Base-by-base conservation (phyloP, 2,797 vertebrate genomes). In the Rhinoraja longicauda region DNA sequence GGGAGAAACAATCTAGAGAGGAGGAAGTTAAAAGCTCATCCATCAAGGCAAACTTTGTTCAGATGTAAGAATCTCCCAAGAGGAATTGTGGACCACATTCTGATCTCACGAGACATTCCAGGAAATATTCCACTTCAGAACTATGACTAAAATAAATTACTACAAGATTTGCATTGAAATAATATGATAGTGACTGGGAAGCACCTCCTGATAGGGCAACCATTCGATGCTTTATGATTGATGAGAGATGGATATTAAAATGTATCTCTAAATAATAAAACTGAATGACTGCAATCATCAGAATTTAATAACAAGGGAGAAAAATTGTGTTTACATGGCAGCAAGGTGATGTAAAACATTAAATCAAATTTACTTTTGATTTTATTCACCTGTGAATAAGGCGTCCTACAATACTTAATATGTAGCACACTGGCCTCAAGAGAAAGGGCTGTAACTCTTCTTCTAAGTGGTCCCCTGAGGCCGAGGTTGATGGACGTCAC, bases 171-270 rank as follows among this genome's bases (percentile, higher is more conserved):
- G 94, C 93, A 95, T 94, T 95, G 94, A 94, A 95, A 95, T 29
- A 57, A 72, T 75, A 70, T 93, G 94, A 93, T 93, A 93, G 93
- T 93, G 94, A 94, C 24, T 94, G 94, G 94, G 96, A 95, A 94
- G 95, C 93, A 94, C 94, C 95, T 95, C 94, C 92, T 78, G 94
- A 93, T 93, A 93, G 94, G 93, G 94, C 92, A 94, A 93, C 94
- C 94, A 91, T 93, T 93, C 77, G 93, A 93, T 93, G 93, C 93
- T 82, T 90, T 94, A 94, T 95, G 95, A 96, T 95, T 93, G 95
- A 95, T 95, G 94, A 94, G 94, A 95, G 95, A 93, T 94, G 93
- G 94, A 93, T 95, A 95, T 95, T 95, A 94, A 95, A 95, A 95
- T 32, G 70, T 95, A 94, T 94, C 93, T 93, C 94, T 94, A 93